Conservation (phyloP, 2,888 invertebrate species). For the Peribatodes rhomboidaria region DNA sequence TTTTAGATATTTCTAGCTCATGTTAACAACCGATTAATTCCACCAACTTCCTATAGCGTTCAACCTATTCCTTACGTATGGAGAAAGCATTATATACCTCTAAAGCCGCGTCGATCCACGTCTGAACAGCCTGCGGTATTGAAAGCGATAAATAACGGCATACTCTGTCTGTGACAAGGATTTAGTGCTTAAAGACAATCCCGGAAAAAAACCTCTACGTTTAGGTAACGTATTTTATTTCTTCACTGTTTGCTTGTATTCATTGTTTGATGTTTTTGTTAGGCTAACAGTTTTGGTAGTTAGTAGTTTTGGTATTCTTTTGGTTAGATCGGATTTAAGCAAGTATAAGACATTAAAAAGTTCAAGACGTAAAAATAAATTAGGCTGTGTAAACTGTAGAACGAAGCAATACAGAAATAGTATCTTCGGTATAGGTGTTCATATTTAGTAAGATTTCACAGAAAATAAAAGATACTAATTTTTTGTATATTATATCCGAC, state of each 20-base stretch:
- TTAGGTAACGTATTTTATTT: neutral
- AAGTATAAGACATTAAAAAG: no score
- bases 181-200: constrained; percentile 32
- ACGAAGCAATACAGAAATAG: no score
- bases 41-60: neutral
- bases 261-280: neutral
- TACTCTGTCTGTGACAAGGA: constrained; percentile 33
- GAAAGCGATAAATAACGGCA: constrained; percentile 31
- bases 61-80: neutral
- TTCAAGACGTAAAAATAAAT: no score
- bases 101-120: neutral
- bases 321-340: no score
- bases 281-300: no score
- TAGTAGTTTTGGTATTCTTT: no score
- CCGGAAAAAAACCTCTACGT: constrained; percentile 8
- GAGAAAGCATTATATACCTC: neutral
- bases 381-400: no score
- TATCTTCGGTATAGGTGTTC: no score
- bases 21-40: neutral
- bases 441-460: no score
- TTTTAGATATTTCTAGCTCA: no score
- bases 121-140: constrained; percentile 18
- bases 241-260: neutral
- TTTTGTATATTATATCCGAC: no score
- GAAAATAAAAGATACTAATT: no score